Evolutionary conservation across 2,113 vertebrate species (phyloP), one percentile per base, ranked within the genome.

Genomic region (Boleophthalmus pectinirostris): DNA sequence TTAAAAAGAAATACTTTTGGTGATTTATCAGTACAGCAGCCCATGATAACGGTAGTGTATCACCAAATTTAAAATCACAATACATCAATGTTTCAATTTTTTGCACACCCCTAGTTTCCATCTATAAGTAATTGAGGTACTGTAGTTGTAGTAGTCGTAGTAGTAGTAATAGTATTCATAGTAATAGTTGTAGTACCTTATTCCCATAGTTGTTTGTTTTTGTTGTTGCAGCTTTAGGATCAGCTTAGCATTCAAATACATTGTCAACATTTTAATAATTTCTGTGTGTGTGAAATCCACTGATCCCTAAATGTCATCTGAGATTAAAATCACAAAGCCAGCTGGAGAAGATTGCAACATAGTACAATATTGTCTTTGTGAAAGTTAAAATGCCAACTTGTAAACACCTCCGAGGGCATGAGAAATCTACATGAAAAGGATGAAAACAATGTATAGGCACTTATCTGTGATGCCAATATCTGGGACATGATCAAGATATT

Each of bases 261-360:
- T 43, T 64, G 29, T 38, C 61, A 38, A 35, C 33, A 43, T 64
- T 64, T 43, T 38, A 64, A 64, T 64, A 38, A 64, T 64, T 64
- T 64, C 29, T 33, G 33, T 64, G 61, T 64, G 33, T 64, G 33
- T 64, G 12, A 64, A 9, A 64, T 43, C 61, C 33, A n/a, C 61
- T 66, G 63, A 73, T 70, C 70, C 35, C 61, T 64, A 49, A 86
- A 73, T 46, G 56, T 33, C 68, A 65, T 58, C 23, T 11, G 70
- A 80, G 68, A 84, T 80, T 71, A 21, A 73, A 25, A 79, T 79
- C 58, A 67, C 61, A 54, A 21, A 43, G 53, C 24, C 61, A 24
- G 25, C 2, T 20, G 56, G 23, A 45, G 29, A 51, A 58, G 18
- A 72, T 29, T 18, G 51, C 57, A 51, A 56, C 2, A 58, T 16